phyloP scores from a whole-genome alignment of 1,140 invertebrate species.

The Proales similis region DNA sequence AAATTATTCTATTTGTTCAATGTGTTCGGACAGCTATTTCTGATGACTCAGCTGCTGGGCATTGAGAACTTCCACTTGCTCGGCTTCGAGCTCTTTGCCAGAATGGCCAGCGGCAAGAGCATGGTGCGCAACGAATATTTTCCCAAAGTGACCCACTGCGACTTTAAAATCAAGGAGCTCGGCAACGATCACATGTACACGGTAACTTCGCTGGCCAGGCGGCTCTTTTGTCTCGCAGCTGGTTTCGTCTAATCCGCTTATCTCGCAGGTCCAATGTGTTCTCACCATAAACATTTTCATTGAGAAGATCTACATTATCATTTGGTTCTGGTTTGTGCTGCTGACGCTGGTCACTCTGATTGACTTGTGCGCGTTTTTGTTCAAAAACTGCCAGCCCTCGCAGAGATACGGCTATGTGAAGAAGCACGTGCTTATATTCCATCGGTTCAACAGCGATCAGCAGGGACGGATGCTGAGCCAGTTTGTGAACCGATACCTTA shows the following conservation, averaged over 20 bases:
- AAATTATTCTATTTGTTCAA: conserved; percentile 54
- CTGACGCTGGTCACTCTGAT: conserved; percentile 6
- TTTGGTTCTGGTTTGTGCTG: conserved; percentile 38
- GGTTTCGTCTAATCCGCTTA: too few relatives aligned
- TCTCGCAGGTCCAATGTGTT: conserved; percentile 39
- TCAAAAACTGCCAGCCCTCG: conserved; percentile 19
- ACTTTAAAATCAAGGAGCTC: conserved; percentile 35
- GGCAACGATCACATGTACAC: conserved; percentile 35
- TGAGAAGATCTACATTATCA: conserved; percentile 35
- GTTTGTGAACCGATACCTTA: conserved; percentile 56
- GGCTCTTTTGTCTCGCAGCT: too few relatives aligned
- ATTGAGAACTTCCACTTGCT: conserved; percentile 39
- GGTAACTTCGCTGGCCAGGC: too few relatives aligned
- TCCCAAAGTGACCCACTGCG: conserved; percentile 37
- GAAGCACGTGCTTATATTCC: conserved; percentile 30
- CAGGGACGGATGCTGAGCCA: conserved; percentile 15
- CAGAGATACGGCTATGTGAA: conserved; percentile 8
- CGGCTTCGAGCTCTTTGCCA: conserved; percentile 10
- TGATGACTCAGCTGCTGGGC: conserved; percentile 42
- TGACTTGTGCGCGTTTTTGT: conserved; percentile 14
- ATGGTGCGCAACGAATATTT: conserved; percentile 36
- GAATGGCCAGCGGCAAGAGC: conserved; percentile 32
- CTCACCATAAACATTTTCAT: conserved; percentile 33
- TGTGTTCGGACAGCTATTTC: conserved; percentile 53
- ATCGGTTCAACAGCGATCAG: conserved; percentile 12